phyloP scores from a whole-genome alignment of 64 coral and sea anemone species.

The Montipora foliosa region DNA sequence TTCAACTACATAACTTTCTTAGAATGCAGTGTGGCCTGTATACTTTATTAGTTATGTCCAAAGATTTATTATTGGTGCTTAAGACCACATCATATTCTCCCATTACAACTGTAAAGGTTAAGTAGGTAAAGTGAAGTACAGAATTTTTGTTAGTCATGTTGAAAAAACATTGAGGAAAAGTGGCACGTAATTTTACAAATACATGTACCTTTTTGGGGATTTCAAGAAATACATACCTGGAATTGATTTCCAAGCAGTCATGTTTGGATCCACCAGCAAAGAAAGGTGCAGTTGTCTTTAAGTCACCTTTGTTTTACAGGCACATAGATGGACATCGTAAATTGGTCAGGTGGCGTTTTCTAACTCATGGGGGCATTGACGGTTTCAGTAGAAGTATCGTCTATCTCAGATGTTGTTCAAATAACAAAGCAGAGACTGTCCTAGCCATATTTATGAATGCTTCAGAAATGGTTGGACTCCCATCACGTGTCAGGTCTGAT shows the following conservation, averaged over 20 bases:
- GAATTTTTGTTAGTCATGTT: constrained; percentile 7
- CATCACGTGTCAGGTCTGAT: constrained; percentile 76
- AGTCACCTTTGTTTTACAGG: constrained; percentile 9
- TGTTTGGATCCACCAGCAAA: constrained; percentile 14
- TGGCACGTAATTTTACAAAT: constrained; percentile 8
- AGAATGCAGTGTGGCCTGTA: constrained; percentile 2
- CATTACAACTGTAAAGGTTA: constrained; percentile 25
- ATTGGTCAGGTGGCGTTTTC: constrained; percentile 17
- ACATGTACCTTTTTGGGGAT: background rate
- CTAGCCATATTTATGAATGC: constrained; percentile 59
- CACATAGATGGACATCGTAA: constrained; percentile 48
- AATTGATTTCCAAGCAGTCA: constrained; percentile 1
- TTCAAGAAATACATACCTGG: constrained; percentile 3
- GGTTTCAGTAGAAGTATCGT: constrained; percentile 35
- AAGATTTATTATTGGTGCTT: constrained; percentile 17
- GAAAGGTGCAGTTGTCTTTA: background rate
- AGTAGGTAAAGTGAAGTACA: constrained; percentile 18
- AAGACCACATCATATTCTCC: constrained; percentile 20
- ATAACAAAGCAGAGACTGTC: constrained; percentile 66
- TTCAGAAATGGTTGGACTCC: constrained; percentile 58
- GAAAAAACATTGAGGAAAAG: constrained; percentile 14
- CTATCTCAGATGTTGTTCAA: constrained; percentile 31
- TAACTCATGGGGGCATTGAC: constrained; percentile 41
- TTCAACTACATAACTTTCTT: constrained; percentile 14
- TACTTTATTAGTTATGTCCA: constrained; percentile 5